These are phyloP conservation scores for Anser cygnoides DNA, from an alignment of 2,113 vertebrate species.

Conservation along the genomic window DNA sequence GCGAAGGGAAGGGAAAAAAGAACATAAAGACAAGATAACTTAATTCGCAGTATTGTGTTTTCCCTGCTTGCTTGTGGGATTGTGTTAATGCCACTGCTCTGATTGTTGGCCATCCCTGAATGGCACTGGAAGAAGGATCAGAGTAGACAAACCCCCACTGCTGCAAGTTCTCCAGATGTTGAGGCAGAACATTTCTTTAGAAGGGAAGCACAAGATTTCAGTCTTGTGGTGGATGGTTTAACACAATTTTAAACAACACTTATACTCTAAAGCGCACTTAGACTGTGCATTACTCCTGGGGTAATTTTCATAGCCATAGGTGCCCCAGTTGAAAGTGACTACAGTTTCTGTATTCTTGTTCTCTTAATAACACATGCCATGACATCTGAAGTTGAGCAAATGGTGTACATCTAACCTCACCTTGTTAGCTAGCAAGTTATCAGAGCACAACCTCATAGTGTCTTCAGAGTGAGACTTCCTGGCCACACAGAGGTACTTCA, in stretches of 20 bases:
- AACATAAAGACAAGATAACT: rapidly evolving
- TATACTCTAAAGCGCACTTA: neutral
- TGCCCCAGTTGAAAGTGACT: too few relatives aligned
- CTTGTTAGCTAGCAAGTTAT: neutral
- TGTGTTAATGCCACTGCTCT: neutral
- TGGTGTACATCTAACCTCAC: neutral
- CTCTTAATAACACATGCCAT: neutral
- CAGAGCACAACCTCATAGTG: neutral
- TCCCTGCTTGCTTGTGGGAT: neutral
- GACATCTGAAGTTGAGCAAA: neutral
- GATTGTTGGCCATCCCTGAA: rapidly evolving
- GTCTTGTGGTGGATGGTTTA: neutral
- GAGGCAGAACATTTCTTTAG: neutral
- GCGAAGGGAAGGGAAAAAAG: too few relatives aligned
- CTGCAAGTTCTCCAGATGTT: neutral
- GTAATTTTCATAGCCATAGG: neutral
- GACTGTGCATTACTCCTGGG: neutral
- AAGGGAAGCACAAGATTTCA: neutral
- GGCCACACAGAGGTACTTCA: neutral
- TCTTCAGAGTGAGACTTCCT: neutral
- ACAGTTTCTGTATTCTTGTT: neutral
- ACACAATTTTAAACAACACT: neutral
- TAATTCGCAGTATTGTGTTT: neutral
- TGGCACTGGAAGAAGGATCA: neutral
- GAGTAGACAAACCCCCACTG: neutral